Evolutionary conservation across 2,888 invertebrate species (phyloP).

Genomic region (Drosophila quinaria): DNA sequence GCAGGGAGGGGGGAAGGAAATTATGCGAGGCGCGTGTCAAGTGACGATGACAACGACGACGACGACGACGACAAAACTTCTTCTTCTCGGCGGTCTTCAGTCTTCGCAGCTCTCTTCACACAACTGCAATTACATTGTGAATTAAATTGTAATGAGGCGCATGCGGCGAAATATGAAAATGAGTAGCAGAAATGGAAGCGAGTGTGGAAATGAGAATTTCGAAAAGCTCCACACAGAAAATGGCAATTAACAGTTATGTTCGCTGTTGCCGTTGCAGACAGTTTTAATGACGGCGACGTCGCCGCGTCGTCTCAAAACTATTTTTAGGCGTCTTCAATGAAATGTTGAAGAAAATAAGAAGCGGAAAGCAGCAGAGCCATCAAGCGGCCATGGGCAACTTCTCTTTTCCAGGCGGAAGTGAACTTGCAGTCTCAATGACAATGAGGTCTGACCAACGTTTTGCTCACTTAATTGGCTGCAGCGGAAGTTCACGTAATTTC

Average conservation of each 20-base stretch:
- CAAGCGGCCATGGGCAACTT: constrained; percentile 25
- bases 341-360: constrained; percentile 18
- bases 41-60: constrained; percentile 70
- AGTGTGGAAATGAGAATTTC: constrained; percentile 5
- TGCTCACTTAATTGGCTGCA: constrained; percentile 67
- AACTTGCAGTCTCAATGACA: constrained; percentile 12
- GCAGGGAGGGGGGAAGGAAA: constrained; percentile 32
- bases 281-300: constrained; percentile 50
- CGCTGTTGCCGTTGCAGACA: constrained; percentile 74
- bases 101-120: constrained; percentile 11
- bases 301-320: constrained; percentile 51
- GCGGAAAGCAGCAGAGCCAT: background rate
- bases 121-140: constrained; percentile 81
- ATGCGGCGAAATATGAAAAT: constrained; percentile 75
- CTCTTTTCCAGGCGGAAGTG: constrained; percentile 45
- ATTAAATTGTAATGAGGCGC: constrained; percentile 83
- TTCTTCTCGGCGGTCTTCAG: constrained; percentile 42
- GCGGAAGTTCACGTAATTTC: constrained; percentile 74
- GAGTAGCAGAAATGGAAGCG: constrained; percentile 28
- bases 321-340: constrained; percentile 60
- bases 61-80: constrained; percentile 60
- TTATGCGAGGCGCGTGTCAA: constrained; percentile 81
- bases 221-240: constrained; percentile 49
- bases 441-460: constrained; percentile 40
- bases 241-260: constrained; percentile 82